Evolutionary conservation across 1,140 invertebrate species (phyloP), one percentile per base, ranked within the genome.

Genomic region (Zaprionus vittiger): DNA sequence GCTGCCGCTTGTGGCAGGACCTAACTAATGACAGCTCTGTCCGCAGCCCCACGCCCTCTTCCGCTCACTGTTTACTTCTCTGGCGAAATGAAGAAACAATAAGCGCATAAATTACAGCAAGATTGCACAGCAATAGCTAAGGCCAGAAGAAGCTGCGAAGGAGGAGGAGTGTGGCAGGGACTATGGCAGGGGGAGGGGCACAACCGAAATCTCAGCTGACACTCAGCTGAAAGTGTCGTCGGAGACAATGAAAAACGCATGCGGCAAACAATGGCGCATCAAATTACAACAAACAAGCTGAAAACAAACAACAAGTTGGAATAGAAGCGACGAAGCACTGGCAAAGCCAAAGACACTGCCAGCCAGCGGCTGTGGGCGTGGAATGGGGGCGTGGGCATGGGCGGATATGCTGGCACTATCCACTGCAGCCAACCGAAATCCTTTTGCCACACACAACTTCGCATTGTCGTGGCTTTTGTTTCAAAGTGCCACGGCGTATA

Each of bases 401-500:
- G 47, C 20, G 59, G 55, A 44, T 49, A 52, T 24, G 57, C 67
- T 59, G 67, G 60, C 60, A 75, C 67, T 62, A 74, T 69, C 47
- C 49, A n/a, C 17, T 20, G 44, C 37, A 55, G 34, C 37, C 9
- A 66, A 17, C 22, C 15, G 26, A 71, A 71, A 37, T 65, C 38
- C 55, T 66, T 34, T 34, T 12, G 55, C 47, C 83, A 68, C 56
- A 77, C 65, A 68, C 74, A 68, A 79, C 79, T 82, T 87, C 71
- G 68, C 83, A 86, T 86, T 87, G 83, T 86, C 73, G 78, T 84
- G 85, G 84, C 86, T 87, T 87, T 87, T 87, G 85, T 87, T 87
- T 87, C 85, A 89, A 90, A 87, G 85, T 90, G 84, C 85, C 81
- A 89, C 60, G 81, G 74, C 84, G 85, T 89, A 90, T 87, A 89